A percentile compares a stretch with the other conserved stretches of the same genome.
phyloP scores from a whole-genome alignment of 2,113 vertebrate genomes.

The Enhydra lutris region DNA sequence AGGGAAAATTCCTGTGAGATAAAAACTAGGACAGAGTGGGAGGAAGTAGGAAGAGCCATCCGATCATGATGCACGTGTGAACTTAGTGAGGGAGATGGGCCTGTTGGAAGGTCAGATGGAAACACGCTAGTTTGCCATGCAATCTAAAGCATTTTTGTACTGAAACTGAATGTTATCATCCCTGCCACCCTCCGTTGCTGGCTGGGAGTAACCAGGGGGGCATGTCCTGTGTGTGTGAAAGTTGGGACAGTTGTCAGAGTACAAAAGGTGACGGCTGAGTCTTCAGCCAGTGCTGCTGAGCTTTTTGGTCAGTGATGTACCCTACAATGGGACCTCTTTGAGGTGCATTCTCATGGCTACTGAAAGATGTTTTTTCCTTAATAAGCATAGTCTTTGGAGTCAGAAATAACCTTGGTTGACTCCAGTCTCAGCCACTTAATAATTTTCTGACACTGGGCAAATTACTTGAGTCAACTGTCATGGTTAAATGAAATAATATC shows the following conservation, averaged over 20 bases:
- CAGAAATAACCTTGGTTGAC: conserved; percentile 11
- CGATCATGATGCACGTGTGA: background rate
- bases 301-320: background rate
- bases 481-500: conserved; percentile 19
- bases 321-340: background rate
- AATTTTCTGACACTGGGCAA: background rate
- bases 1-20: background rate
- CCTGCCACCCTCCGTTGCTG: background rate
- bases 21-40: background rate
- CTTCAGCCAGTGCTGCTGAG: background rate
- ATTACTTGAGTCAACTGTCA: background rate
- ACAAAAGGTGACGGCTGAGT: background rate
- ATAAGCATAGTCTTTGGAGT: background rate
- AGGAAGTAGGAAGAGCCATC: background rate
- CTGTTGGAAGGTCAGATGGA: background rate
- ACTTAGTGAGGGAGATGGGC: background rate
- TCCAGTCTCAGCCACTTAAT: conserved; percentile 5
- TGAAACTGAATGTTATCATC: background rate
- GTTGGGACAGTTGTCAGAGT: background rate
- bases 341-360: background rate
- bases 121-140: background rate
- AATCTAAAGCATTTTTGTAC: background rate
- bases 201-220: background rate
- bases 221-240: background rate
- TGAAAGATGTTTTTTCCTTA: background rate